A percentile compares a stretch with the other conserved stretches of the same genome.
Evolutionary conservation across 1,140 invertebrate genomes (phyloP).

Genomic region (Lasioglossum albipes): DNA sequence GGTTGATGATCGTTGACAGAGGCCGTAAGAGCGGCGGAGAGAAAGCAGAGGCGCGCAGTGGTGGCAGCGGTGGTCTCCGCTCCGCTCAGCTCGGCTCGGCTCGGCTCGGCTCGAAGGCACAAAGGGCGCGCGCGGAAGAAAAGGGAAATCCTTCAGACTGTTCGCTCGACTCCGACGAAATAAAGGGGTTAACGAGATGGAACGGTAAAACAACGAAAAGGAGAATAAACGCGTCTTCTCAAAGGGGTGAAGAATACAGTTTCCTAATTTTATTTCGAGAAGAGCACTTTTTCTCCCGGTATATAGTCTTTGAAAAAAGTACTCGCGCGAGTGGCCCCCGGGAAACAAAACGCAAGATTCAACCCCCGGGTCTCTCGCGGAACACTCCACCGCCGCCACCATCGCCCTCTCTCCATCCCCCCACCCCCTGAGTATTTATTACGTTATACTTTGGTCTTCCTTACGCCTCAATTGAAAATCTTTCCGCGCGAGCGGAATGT

Average conservation of each 20-base stretch:
- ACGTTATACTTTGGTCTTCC: conserved; percentile 68
- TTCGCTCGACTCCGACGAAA: conserved; percentile 50
- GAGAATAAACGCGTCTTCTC: conserved; percentile 62
- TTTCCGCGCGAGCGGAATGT: conserved; percentile 71
- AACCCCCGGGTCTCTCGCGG: conserved; percentile 9
- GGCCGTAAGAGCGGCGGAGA: conserved; percentile 6
- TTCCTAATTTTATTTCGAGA: conserved; percentile 66
- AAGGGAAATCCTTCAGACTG: conserved; percentile 53
- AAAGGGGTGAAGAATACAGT: conserved; percentile 63
- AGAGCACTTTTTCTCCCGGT: conserved; percentile 54
- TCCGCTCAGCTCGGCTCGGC: too few species aligned
- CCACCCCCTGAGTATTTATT: conserved; percentile 64
- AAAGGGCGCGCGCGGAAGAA: conserved; percentile 32
- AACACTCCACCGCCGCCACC: too few species aligned
- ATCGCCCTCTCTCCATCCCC: background rate
- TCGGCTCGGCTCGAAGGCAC: conserved; percentile 32
- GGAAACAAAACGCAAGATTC: conserved; percentile 57
- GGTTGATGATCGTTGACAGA: conserved; percentile 42
- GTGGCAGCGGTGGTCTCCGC: too few species aligned
- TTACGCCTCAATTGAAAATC: conserved; percentile 77
- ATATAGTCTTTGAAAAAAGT: conserved; percentile 54
- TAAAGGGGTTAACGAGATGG: conserved; percentile 66
- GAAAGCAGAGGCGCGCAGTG: too few species aligned
- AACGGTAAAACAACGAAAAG: conserved; percentile 62
- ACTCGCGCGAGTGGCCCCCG: conserved; percentile 39